Evolutionary conservation across 1,140 invertebrate genomes (phyloP), one percentile per base, ranked within the genome.

Genomic region (Ceratosolen solmsi): DNA sequence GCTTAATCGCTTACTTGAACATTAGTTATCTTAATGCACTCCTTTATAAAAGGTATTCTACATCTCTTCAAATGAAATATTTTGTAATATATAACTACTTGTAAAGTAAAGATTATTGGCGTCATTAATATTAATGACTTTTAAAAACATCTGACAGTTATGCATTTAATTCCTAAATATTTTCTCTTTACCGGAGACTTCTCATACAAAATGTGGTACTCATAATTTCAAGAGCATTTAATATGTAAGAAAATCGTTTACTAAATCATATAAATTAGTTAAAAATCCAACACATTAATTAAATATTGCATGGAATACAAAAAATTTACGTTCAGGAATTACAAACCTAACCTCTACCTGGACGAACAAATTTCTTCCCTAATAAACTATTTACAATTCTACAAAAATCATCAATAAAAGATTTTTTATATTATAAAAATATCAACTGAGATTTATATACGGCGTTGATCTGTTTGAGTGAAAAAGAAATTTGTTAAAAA

Each of bases 61-160:
- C 68, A 49, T 76, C 33, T 70, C 1, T 58, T 30, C 0, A 13
- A 41, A 56, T 11, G 13, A 68, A 46, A 51, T 30, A 2, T 54
- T 11, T 25, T 54, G 7, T 65, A 49, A 4, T 74, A 51, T 56
- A 9, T 25, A 65, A 46, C 15, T 4, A 46, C 36, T 70, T 46
- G 27, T 56, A 17, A 22, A 56, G 4, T 38, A 56, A 25, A 30
- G 13, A 46, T 20, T 46, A 38, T 51, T 58, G 20, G 22, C 60
- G 30, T 25, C 22, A 74, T 30, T 80, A 80, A 63, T 20, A 38
- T 54, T 27, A 80, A 65, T 58, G 46, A 17, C 46, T 65, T 54
- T 4, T 33, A 76, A 41, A 60, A 76, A 75, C 72, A 70, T 70
- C 75, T 81, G 72, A 81, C 72, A 75, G 58, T 51, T 70, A 73